Conservation (phyloP, 2,113 vertebrate species). For the Epinephelus fuscoguttatus region DNA sequence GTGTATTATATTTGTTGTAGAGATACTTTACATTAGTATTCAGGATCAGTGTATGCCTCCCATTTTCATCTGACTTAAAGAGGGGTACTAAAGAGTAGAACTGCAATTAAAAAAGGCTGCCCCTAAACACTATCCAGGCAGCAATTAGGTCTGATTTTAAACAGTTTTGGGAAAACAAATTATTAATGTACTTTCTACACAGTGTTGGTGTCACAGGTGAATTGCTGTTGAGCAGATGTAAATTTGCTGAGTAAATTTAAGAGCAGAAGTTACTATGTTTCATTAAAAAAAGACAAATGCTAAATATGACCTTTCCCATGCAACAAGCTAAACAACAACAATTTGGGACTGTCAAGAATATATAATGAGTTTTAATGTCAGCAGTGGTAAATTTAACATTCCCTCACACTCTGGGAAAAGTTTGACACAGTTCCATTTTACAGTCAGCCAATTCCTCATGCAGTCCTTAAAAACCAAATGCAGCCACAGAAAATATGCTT, state of each 20-base stretch:
- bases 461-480: too few species aligned
- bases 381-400: neutral
- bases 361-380: neutral
- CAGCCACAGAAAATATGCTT: too few species aligned
- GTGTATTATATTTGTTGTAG: neutral
- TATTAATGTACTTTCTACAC: neutral
- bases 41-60: neutral
- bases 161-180: neutral
- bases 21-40: neutral
- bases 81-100: too few species aligned
- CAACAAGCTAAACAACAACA: neutral
- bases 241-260: neutral
- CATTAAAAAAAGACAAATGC: neutral
- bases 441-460: too few species aligned
- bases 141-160: neutral
- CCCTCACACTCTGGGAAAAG: neutral
- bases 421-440: neutral
- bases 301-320: neutral
- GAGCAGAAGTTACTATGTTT: neutral
- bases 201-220: neutral
- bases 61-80: neutral
- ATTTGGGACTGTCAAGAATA: neutral
- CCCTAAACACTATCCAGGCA: neutral
- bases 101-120: too few species aligned
- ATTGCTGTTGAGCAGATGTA: neutral